phyloP scores from a whole-genome alignment of 2,113 vertebrate species.

The Callipepla squamata region DNA sequence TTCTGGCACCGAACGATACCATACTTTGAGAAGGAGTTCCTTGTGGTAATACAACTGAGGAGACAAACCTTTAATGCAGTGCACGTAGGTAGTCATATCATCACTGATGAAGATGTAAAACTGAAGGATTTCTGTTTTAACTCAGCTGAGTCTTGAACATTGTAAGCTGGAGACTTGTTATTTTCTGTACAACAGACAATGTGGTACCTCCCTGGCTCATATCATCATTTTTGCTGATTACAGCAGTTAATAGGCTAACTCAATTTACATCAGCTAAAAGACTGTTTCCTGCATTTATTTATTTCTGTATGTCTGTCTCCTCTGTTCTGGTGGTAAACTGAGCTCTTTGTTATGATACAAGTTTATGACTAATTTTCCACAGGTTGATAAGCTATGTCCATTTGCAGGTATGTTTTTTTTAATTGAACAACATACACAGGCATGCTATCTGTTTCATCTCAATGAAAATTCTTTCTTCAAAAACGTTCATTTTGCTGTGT shows the following conservation, averaged over 20 bases:
- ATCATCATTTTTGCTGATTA: slow-evolving; percentile 38
- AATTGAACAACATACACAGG: neutral
- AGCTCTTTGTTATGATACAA: neutral
- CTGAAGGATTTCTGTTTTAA: slow-evolving; percentile 16
- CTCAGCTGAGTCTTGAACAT: neutral
- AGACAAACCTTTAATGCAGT: slow-evolving; percentile 28
- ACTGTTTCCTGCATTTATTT: neutral
- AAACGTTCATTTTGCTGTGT: neutral
- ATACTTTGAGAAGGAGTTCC: slow-evolving; percentile 8
- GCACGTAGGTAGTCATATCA: neutral
- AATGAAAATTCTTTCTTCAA: neutral
- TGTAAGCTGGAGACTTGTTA: slow-evolving; percentile 25
- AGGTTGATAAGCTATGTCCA: neutral
- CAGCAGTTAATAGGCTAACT: slow-evolving; percentile 28
- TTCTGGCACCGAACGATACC: neutral
- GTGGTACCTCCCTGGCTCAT: neutral
- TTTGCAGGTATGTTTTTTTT: neutral
- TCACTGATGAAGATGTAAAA: slow-evolving; percentile 28
- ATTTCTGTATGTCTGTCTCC: neutral
- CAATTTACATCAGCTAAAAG: slow-evolving; percentile 26
- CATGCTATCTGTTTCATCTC: neutral
- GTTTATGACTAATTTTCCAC: slow-evolving; percentile 12
- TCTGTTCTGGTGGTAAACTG: neutral
- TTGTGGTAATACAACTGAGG: neutral
- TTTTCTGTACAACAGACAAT: slow-evolving; percentile 22